These are phyloP conservation scores for Cryptotermes secundus DNA, from an alignment of 1,140 invertebrate genomes.

Conservation along the genomic window DNA sequence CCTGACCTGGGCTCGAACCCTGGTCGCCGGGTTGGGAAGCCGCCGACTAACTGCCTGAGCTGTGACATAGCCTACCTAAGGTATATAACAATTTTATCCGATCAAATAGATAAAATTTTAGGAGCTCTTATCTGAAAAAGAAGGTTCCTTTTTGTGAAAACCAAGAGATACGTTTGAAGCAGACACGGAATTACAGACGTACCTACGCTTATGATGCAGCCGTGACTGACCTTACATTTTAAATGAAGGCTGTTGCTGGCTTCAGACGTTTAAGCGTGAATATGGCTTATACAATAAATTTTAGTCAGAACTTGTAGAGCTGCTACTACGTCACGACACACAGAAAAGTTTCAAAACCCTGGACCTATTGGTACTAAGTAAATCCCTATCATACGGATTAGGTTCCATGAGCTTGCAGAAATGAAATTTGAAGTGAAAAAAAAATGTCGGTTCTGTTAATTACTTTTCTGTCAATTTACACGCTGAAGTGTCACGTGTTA, in stretches of 20 bases:
- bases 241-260: not conserved
- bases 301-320: not conserved
- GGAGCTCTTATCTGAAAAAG: too few relatives aligned
- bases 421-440: slow-evolving; percentile 5
- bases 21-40: too few relatives aligned
- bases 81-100: too few relatives aligned
- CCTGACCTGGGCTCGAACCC: too few relatives aligned
- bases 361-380: not conserved
- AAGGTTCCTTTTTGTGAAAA: too few relatives aligned
- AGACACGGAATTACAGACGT: too few relatives aligned
- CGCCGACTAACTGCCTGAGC: too few relatives aligned
- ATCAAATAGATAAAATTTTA: too few relatives aligned
- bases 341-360: not conserved
- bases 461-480: slow-evolving; percentile 1
- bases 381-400: not conserved
- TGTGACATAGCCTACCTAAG: too few relatives aligned
- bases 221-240: not conserved
- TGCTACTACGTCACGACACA: too few relatives aligned
- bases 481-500: not conserved
- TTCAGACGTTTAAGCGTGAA: not conserved
- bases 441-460: not conserved
- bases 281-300: not conserved
- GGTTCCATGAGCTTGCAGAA: not conserved
- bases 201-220: too few relatives aligned
- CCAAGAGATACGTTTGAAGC: too few relatives aligned